A percentile compares a stretch with the other conserved stretches of the same genome.
phyloP scores from a whole-genome alignment of 2,113 vertebrate species.

The Ptilonorhynchus violaceus region DNA sequence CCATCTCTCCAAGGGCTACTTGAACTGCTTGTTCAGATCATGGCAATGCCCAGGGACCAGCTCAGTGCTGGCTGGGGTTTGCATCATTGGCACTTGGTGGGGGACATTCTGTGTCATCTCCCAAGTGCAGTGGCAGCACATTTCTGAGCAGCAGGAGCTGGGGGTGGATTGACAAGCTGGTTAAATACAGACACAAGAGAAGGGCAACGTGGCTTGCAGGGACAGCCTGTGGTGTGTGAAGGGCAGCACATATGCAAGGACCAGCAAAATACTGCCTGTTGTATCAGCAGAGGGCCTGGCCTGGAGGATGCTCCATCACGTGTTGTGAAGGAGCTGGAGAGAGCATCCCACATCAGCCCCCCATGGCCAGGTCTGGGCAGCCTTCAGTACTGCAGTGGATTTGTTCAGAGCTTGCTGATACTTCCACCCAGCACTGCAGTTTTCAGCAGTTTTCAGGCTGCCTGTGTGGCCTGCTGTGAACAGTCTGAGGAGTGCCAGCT shows the following conservation, averaged over 20 bases:
- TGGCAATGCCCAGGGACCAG: background rate
- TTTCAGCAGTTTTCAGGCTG: background rate
- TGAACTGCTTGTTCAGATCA: background rate
- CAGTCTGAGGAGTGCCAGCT: background rate
- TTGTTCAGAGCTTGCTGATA: background rate
- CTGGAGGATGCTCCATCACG: accelerated
- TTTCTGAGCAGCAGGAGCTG: background rate
- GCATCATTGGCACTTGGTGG: background rate
- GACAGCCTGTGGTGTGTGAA: background rate
- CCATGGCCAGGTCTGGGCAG: background rate
- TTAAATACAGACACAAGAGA: background rate
- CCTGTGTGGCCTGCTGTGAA: background rate
- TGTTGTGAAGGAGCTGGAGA: background rate
- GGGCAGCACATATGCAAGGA: background rate
- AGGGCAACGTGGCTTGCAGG: background rate
- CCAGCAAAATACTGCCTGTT: background rate
- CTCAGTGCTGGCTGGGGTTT: background rate
- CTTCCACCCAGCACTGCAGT: background rate
- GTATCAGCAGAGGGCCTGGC: background rate
- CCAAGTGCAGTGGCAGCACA: background rate
- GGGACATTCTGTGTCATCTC: background rate
- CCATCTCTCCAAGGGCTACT: background rate
- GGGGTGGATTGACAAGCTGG: background rate
- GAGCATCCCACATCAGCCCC: background rate
- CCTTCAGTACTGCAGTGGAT: background rate